A percentile compares a stretch with the other conserved stretches of the same genome.
phyloP scores from a whole-genome alignment of 2,888 invertebrate genomes.

The Ophion ellenae region DNA sequence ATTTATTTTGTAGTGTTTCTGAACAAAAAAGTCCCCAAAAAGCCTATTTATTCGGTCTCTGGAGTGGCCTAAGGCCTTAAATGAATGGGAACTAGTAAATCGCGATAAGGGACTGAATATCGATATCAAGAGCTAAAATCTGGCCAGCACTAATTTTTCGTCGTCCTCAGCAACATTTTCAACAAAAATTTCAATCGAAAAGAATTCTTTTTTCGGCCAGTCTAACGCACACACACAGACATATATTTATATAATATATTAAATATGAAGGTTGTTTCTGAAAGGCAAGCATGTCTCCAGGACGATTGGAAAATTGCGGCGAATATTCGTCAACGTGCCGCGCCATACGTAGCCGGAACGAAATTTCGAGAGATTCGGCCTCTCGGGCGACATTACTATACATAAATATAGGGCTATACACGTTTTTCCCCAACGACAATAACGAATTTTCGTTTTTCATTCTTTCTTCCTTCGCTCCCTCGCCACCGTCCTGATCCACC shows the following conservation, averaged over 20 bases:
- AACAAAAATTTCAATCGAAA: no score
- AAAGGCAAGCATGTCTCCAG: conserved; percentile 77
- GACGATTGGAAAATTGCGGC: conserved; percentile 49
- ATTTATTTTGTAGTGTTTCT: no score
- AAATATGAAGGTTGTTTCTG: conserved; percentile 71
- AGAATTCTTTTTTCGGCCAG: no score
- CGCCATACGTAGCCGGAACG: conserved; percentile 14
- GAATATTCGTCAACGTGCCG: conserved; percentile 36
- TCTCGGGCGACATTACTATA: conserved; percentile 35
- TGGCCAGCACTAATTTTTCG: no score
- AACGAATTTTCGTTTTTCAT: conserved; percentile 19
- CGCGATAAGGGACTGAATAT: no score
- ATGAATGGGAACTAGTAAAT: no score
- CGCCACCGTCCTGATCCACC: conserved; percentile 1
- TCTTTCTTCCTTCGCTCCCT: neutral
- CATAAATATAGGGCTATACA: conserved; percentile 41
- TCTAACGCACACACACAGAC: conserved; percentile 35
- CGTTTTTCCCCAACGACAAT: conserved; percentile 26
- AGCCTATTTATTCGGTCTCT: no score
- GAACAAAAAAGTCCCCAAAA: no score
- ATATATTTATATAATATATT: conserved; percentile 66
- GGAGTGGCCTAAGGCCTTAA: no score
- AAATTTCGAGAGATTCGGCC: conserved; percentile 10
- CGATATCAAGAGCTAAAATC: no score
- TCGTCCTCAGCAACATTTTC: no score